Evolutionary conservation across 37 sponge, comb jelly and placozoan species (phyloP), one percentile per base, ranked within the genome.

Genomic region (Cliona cf. orientalis): DNA sequence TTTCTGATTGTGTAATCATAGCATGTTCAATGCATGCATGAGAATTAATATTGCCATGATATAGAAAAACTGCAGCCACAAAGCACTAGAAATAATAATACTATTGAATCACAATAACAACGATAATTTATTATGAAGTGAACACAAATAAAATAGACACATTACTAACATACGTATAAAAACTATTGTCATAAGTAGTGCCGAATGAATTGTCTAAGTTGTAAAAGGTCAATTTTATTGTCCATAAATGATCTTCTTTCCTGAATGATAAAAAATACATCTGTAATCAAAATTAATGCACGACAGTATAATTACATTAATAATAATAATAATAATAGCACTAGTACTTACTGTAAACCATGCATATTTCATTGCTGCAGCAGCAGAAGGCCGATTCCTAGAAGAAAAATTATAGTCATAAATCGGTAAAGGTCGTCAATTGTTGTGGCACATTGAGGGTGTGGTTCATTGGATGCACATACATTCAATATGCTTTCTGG

Each of bases 331-430:
- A n/a, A n/a, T 6, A 26, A 22, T 61, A 61, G n/a, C 34, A 19
- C 37, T 45, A 7, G 25, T 23, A 68, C 72, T 82, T 40, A 71
- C 85, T 25, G 33, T 68, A 33, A 84, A 84, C 85, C 85, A 84
- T 44, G 32, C 41, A 33, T 21, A 26, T 33, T 29, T 45, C 29
- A 0, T 53, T 33, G 70, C 69, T 7, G 60, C 58, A 22, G 39
- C 21, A 39, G 77, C 77, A 58, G 73, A 44, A 21, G 85, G 85
- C 3, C 85, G 68, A 28, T 69, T 32, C 12, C 85, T 84, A 38
- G 32, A 72, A 38, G 4, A 9, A 46, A 33, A 22, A 23, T 26
- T 14, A 38, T 25, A 31, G 1, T 2, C 22, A 21, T 32, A 39
- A 45, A 9, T 26, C 17, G 65, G 23, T 17, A n/a, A 34, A 42